Conservation (phyloP, 1,140 invertebrate species). For the Drosophila lini region DNA sequence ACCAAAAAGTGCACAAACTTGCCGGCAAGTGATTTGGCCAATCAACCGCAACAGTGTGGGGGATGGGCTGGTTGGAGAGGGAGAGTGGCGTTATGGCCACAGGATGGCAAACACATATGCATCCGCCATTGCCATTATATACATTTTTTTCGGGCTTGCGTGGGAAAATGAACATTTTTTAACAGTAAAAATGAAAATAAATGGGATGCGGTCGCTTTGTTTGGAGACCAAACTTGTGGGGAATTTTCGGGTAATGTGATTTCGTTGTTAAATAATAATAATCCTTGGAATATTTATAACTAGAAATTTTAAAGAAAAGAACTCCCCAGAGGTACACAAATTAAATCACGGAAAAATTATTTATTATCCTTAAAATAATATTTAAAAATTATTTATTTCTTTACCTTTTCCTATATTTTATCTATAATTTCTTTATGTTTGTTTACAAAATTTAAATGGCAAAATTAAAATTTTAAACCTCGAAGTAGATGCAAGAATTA, state of each 20-base stretch:
- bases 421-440: no score
- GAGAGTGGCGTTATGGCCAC: slow-evolving; percentile 10
- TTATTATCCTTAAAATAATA: no score
- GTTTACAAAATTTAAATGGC: no score
- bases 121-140: slow-evolving; percentile 38
- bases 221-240: not conserved
- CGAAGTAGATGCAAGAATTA: no score
- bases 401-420: no score
- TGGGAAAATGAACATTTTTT: slow-evolving; percentile 40
- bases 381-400: no score
- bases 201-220: slow-evolving; percentile 41
- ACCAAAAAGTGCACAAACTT: slow-evolving; percentile 47
- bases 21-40: slow-evolving; percentile 67
- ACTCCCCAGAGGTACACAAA: no score
- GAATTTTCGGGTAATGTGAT: not conserved
- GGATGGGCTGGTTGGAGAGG: not conserved
- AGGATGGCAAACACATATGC: slow-evolving; percentile 18
- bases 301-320: no score
- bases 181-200: slow-evolving; percentile 63
- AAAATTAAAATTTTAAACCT: no score
- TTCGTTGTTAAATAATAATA: slow-evolving; percentile 1
- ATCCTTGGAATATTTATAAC: not conserved
- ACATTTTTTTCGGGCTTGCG: slow-evolving; percentile 27
- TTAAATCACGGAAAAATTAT: no score
- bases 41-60: slow-evolving; percentile 56